These are phyloP conservation scores for Actinernus sp. DNA, from an alignment of 92 coral and sea anemone species.

Conservation along the genomic window DNA sequence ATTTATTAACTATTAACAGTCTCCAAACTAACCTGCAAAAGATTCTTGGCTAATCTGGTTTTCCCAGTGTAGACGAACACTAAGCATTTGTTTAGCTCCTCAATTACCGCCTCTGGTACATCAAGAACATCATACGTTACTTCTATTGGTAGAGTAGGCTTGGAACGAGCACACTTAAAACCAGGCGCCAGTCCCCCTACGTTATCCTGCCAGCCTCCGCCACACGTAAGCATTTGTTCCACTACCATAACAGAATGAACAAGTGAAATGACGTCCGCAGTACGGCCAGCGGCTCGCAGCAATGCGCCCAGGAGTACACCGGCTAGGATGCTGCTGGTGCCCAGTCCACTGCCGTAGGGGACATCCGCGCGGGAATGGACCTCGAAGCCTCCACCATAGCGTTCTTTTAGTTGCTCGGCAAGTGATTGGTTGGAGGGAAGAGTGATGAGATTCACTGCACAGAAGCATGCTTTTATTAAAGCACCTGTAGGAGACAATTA, in stretches of 20 bases:
- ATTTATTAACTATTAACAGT: too few relatives aligned
- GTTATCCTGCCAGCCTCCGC: constrained; percentile 99
- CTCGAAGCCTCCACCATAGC: constrained; percentile 92
- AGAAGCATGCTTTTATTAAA: constrained; percentile 88
- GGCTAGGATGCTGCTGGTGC: constrained; percentile 95
- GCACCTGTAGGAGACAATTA: constrained; percentile 70
- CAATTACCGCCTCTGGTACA: constrained; percentile 54
- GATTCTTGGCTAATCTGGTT: constrained; percentile 94
- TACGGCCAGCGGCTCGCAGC: constrained; percentile 86
- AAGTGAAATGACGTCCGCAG: constrained; percentile 75
- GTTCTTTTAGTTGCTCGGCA: constrained; percentile 76
- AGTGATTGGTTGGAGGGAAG: constrained; percentile 66
- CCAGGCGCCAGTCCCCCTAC: constrained; percentile 98
- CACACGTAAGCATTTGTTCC: constrained; percentile 99
- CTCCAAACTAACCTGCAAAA: constrained; percentile 75
- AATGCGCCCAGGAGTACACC: constrained; percentile 93
- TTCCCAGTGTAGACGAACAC: constrained; percentile 90
- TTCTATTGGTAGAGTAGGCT: constrained; percentile 77
- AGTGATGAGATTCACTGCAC: constrained; percentile 78
- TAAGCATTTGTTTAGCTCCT: constrained; percentile 64
- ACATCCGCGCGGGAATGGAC: constrained; percentile 84
- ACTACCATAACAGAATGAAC: constrained; percentile 91
- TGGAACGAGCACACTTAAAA: constrained; percentile 89
- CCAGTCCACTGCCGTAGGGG: constrained; percentile 97
- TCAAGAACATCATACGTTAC: constrained; percentile 73